phyloP scores from a whole-genome alignment of 1,140 invertebrate species.

The Rhopalosiphum padi region DNA sequence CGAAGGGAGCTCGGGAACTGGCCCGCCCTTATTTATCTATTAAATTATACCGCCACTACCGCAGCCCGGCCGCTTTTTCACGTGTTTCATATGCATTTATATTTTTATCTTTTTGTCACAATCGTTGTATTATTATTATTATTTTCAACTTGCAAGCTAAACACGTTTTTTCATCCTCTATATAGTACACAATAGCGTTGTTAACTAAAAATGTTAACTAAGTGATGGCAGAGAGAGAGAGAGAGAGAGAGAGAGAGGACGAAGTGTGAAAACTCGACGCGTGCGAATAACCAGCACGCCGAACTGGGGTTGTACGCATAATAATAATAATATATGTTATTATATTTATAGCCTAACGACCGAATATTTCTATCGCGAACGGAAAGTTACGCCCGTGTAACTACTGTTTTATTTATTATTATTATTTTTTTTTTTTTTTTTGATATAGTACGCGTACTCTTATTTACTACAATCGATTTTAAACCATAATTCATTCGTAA shows the following conservation, averaged over 20 bases:
- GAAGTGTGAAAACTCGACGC: background rate
- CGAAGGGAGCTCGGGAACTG: background rate
- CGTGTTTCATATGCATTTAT: background rate
- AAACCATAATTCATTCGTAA: background rate
- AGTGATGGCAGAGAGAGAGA: no score
- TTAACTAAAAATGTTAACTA: background rate
- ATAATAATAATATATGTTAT: slow-evolving; percentile 5
- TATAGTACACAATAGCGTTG: background rate
- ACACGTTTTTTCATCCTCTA: background rate
- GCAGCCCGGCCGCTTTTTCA: background rate
- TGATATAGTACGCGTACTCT: background rate
- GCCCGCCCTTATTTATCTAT: background rate
- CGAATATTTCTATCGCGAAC: background rate
- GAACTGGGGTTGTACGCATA: background rate
- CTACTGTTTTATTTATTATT: background rate
- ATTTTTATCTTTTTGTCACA: background rate
- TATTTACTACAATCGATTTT: background rate
- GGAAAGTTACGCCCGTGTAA: background rate
- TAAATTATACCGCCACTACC: background rate
- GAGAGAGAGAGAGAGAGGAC: no score
- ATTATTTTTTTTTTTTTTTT: no score
- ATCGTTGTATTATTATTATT: background rate
- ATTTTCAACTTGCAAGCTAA: background rate
- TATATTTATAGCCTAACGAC: background rate
- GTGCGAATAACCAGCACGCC: background rate